Evolutionary conservation across 2,797 vertebrate genomes (phyloP), one percentile per base, ranked within the genome.

Genomic region (Hypotaenidia philippensis): DNA sequence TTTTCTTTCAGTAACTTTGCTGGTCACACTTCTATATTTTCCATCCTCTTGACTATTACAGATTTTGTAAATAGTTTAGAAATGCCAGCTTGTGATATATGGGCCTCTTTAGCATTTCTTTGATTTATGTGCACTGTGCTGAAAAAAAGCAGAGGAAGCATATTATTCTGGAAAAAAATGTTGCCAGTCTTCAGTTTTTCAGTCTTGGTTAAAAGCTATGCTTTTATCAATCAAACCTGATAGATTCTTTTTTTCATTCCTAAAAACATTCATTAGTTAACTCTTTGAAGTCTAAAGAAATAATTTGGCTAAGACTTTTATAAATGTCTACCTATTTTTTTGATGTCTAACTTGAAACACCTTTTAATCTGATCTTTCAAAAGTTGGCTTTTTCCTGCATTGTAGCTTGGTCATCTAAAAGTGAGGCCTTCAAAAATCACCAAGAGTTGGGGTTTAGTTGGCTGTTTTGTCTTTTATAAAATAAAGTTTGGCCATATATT

Each of bases 121-220:
- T 98, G 98, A 98, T 98, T 98, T 98, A 98, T 98, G 98, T 96
- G 97, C 94, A 90, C 95, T 93, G 63, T 90, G 96, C 97, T 98
- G 96, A 97, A 97, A 98, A 97, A 98, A 98, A 97, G 98, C 98
- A 98, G 97, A 98, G 98, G 97, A 98, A 98, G 98, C 98, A 98
- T 98, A 98, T 98, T 98, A 98, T 98, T 93, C 89, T 94, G 91
- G 95, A 25, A 94, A 93, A 93, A 97, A 98, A 98, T 97, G 97
- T 97, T 97, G 97, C 97, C 97, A 97, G 93, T 96, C 96, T 97
- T 97, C 90, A 93, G 87, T 97, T 97, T 97, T 97, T 94, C 90
- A 82, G 94, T 96, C 94, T 96, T 97, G 95, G 97, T 97, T 97
- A 96, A 97, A 97, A 98, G 95, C 90, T 97, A 96, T 93, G 93